Conservation (phyloP, 2,797 vertebrate genomes). For the Aeoliscus strigatus region DNA sequence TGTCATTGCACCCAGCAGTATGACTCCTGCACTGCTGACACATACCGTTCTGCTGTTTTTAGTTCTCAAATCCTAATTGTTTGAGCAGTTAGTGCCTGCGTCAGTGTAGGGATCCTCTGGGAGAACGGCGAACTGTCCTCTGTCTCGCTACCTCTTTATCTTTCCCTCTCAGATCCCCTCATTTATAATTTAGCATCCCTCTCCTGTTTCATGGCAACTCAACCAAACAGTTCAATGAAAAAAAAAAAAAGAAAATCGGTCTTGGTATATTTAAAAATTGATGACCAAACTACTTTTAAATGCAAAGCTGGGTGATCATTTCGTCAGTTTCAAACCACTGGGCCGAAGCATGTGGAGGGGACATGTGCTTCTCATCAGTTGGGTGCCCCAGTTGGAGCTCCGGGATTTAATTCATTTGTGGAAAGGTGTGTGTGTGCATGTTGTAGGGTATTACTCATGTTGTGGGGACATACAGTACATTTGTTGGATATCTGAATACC, state of each 20-base stretch:
- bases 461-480: too few relatives aligned
- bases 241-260: conserved; percentile 65
- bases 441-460: conserved; percentile 1
- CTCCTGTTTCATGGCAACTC: conserved; percentile 67
- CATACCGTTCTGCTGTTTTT: conserved; percentile 1
- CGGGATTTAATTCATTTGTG: conserved; percentile 34
- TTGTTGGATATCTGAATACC: too few relatives aligned
- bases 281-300: conserved; percentile 62
- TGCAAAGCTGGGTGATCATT: conserved; percentile 54
- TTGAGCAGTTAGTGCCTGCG: conserved; percentile 14
- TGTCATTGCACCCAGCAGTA: too few relatives aligned
- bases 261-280: conserved; percentile 64
- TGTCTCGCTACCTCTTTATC: conserved; percentile 13
- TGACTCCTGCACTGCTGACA: not conserved
- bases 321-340: conserved; percentile 41
- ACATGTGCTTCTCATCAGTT: conserved; percentile 27
- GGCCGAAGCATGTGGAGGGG: conserved; percentile 17
- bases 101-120: conserved; percentile 16
- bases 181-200: conserved; percentile 72
- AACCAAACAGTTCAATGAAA: conserved; percentile 55
- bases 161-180: conserved; percentile 47
- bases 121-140: conserved; percentile 25
- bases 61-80: conserved; percentile 19
- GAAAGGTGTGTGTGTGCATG: conserved; percentile 6
- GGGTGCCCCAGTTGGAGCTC: conserved; percentile 23